A percentile compares a stretch with the other conserved stretches of the same genome.
Evolutionary conservation across 2,797 vertebrate genomes (phyloP).

Genomic region (Masticophis lateralis): DNA sequence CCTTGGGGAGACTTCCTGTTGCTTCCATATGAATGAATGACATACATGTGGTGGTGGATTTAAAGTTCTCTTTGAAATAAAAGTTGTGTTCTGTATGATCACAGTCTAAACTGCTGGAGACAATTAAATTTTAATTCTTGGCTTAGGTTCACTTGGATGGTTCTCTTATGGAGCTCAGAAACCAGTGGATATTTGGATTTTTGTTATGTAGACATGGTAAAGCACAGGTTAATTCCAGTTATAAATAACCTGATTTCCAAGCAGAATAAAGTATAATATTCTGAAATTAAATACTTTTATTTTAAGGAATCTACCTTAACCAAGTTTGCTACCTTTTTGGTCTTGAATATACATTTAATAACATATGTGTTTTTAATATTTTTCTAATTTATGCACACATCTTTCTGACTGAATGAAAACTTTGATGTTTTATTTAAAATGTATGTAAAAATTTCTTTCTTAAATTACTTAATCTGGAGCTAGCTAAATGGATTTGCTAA

Average conservation of each 20-base stretch:
- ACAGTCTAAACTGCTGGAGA: neutral
- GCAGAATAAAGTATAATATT: neutral
- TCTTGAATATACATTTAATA: neutral
- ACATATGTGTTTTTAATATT: neutral
- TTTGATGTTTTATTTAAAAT: conserved; percentile 10
- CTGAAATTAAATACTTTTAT: conserved; percentile 26
- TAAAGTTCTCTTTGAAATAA: neutral
- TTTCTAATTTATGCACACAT: neutral
- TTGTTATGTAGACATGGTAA: neutral
- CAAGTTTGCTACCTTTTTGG: conserved; percentile 12
- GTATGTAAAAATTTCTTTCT: neutral
- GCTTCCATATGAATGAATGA: too few relatives aligned
- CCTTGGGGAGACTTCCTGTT: neutral
- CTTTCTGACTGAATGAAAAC: neutral
- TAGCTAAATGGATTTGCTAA: neutral
- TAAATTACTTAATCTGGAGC: neutral
- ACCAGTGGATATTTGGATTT: too few relatives aligned
- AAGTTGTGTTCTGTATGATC: neutral
- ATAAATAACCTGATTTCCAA: neutral
- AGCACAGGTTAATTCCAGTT: neutral
- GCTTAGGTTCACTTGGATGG: neutral
- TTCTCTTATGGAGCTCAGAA: neutral
- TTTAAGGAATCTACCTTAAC: conserved; percentile 37
- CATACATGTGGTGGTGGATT: neutral
- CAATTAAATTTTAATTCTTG: neutral